Evolutionary conservation across 2,113 vertebrate genomes (phyloP).

Genomic region (Panthera uncia): DNA sequence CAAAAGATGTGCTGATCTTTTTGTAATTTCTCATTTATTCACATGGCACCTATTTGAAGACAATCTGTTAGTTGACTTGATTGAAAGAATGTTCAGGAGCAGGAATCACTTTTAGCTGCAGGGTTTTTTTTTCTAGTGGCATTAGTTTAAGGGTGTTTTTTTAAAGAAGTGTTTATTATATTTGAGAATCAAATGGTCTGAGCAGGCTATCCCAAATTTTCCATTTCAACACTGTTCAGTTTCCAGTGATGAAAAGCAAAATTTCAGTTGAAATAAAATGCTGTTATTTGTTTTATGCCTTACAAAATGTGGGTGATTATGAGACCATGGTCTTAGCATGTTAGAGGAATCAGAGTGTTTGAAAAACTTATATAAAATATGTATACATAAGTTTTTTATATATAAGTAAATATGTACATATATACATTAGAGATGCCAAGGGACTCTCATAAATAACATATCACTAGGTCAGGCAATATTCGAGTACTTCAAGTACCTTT

Average conservation of each 20-base stretch:
- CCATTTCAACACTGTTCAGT: neutral
- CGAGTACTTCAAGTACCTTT: neutral
- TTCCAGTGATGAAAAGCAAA: neutral
- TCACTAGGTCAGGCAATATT: neutral
- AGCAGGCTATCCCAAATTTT: neutral
- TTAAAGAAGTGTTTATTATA: neutral
- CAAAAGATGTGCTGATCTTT: slow-evolving; percentile 49
- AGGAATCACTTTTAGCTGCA: neutral
- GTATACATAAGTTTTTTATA: neutral
- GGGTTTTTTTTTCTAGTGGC: neutral
- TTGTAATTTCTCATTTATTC: slow-evolving; percentile 17
- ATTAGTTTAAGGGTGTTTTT: neutral
- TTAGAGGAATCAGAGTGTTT: neutral
- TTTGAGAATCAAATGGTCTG: neutral
- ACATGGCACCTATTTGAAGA: slow-evolving; percentile 66
- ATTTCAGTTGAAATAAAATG: neutral
- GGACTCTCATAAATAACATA: neutral
- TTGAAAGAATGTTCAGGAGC: neutral
- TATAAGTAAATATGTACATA: neutral
- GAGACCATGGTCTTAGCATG: neutral
- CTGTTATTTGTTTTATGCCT: slow-evolving; percentile 11
- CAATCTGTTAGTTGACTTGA: neutral
- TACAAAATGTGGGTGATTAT: neutral
- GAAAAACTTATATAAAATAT: neutral
- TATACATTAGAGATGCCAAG: neutral